These are phyloP conservation scores for Bufo gargarizans DNA, from an alignment of 2,113 vertebrate species.

Conservation along the genomic window DNA sequence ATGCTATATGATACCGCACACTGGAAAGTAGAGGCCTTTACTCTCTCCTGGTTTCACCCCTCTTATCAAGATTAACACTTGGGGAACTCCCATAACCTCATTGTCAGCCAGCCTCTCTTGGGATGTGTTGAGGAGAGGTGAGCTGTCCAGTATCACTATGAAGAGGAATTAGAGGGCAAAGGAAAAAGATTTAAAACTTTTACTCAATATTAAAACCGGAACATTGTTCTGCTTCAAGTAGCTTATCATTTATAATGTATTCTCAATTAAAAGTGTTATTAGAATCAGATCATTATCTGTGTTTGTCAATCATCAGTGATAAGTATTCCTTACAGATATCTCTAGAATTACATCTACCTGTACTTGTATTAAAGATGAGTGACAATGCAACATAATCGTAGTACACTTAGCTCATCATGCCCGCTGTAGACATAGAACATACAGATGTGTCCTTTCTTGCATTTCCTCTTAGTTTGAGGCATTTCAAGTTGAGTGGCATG, in stretches of 20 bases:
- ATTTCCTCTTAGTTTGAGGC: too few relatives aligned
- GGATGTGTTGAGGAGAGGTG: slow-evolving; percentile 18
- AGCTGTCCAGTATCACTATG: neutral
- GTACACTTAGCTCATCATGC: too few relatives aligned
- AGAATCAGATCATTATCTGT: neutral
- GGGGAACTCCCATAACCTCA: slow-evolving; percentile 37
- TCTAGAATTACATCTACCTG: too few relatives aligned
- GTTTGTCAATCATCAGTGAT: neutral
- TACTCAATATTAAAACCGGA: neutral
- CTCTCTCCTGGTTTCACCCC: slow-evolving; percentile 15
- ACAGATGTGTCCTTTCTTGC: too few relatives aligned
- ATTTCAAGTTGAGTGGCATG: too few relatives aligned
- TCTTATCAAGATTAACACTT: slow-evolving; percentile 52
- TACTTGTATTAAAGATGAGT: too few relatives aligned
- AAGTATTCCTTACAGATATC: too few relatives aligned
- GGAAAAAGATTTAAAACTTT: too few relatives aligned
- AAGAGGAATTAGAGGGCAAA: neutral
- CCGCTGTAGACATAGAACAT: too few relatives aligned
- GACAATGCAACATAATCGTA: too few relatives aligned
- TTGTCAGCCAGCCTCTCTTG: slow-evolving; percentile 1
- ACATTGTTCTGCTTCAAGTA: neutral
- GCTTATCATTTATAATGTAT: neutral
- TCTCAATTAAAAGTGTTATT: neutral
- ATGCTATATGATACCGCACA: slow-evolving; percentile 41
- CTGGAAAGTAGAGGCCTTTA: slow-evolving; percentile 14